Percentiles rank a stretch among this genome's conserved stretches.
phyloP scores from a whole-genome alignment of 2,797 vertebrate species.

The Danio kyathit region DNA sequence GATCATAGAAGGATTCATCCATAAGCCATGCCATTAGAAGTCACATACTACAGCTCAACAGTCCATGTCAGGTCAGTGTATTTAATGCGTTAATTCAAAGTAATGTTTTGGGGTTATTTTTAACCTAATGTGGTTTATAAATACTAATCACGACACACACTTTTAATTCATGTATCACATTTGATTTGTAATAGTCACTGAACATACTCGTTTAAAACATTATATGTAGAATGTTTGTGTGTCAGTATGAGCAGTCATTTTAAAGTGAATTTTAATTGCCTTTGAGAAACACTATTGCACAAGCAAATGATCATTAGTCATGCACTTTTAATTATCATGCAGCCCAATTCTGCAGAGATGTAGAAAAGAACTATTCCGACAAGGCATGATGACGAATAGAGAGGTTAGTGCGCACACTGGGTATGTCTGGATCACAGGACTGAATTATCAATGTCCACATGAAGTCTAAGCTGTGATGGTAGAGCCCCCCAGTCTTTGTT shows the following conservation, averaged over 20 bases:
- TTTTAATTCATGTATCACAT: neutral
- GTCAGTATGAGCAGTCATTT: neutral
- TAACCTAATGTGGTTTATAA: neutral
- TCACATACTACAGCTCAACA: neutral
- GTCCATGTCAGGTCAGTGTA: neutral
- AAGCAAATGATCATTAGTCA: conserved; percentile 21
- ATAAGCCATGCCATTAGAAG: conserved; percentile 26
- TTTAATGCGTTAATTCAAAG: conserved; percentile 6
- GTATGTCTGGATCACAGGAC: conserved; percentile 45
- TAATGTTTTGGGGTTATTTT: neutral
- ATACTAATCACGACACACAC: neutral
- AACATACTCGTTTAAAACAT: neutral
- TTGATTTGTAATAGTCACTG: neutral
- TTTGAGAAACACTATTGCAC: neutral
- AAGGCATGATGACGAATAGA: neutral
- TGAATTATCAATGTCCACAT: conserved; percentile 32
- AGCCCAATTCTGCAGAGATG: neutral
- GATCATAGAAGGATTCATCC: conserved; percentile 36
- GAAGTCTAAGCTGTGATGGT: conserved; percentile 54
- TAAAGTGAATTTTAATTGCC: neutral
- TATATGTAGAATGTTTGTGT: neutral
- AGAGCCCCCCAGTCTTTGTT: conserved; percentile 62
- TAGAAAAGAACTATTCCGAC: neutral
- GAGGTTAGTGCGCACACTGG: neutral
- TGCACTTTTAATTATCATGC: conserved; percentile 14